Base-by-base conservation (phyloP, 2,888 invertebrate genomes). In the Drosophila histrio region DNA sequence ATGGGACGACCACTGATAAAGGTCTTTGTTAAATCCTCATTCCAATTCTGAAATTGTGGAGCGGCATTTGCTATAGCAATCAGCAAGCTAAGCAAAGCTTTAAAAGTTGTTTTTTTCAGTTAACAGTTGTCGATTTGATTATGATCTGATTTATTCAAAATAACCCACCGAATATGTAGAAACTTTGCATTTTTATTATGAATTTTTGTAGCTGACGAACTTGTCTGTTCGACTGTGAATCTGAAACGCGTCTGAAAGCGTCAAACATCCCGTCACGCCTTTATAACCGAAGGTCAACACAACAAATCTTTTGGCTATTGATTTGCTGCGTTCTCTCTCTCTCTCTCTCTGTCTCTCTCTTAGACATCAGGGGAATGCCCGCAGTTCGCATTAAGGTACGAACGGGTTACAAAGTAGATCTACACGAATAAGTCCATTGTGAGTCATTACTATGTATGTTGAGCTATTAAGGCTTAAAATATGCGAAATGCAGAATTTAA, bases 251-350 rank as follows among this genome's bases (percentile, higher is more conserved):
- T 69, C 70, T 73, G 73, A 73, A 32, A 24, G 21, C 36, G 36
- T 70, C 57, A 30, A 65, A 13, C 38, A 13, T 58, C 41, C 65
- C 53, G 44, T 54, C 50, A 50, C 44, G 34, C 57, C 32, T 43
- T 76, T 73, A 65, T 76, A 73, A 76, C 17, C 58, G 54, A 58
- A 59, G 76, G 65, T 65, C 75, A 38, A 36, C 58, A 30, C 30
- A 28, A 21, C n/a, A 22, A 56, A 49, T 19, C 24, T 39, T 54
- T 49, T 69, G 9, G 39, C 41, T 60, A 61, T 73, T 75, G 75
- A 60, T 64, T 61, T 32, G 41, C 49, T 30, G 30, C 50, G 57
- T 32, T 43, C 19, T 22, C 3, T 13, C 19, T n/a, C 9, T 32
- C 11, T 32, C 47, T 47, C 6, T 28, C 34, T 22, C n/a, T 38